Evolutionary conservation across 2,797 vertebrate species (phyloP).

Genomic region (Dendrocincla fuliginosa): DNA sequence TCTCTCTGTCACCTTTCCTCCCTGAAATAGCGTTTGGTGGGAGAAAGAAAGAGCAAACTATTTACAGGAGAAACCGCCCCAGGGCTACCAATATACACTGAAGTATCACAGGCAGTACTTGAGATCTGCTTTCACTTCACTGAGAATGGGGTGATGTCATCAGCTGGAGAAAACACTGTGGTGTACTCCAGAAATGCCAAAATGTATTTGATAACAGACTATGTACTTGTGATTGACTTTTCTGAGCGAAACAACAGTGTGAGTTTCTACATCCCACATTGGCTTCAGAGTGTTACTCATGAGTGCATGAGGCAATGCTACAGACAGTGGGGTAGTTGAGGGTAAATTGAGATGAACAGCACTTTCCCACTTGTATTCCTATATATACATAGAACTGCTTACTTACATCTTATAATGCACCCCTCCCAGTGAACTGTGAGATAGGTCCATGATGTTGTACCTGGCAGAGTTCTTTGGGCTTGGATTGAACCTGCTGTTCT

Average conservation of each 20-base stretch:
- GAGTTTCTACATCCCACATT: neutral
- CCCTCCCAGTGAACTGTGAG: neutral
- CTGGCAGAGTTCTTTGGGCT: neutral
- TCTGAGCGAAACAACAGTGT: neutral
- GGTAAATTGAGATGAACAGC: neutral
- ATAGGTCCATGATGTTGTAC: neutral
- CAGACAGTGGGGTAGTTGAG: neutral
- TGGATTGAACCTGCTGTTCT: constrained; percentile 33
- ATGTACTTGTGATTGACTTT: neutral
- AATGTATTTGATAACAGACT: neutral
- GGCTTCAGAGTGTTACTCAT: neutral
- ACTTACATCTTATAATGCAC: neutral
- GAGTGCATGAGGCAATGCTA: neutral
- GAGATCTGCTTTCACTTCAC: neutral
- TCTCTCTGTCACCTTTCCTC: neutral
- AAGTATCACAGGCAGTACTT: neutral
- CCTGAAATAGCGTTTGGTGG: neutral
- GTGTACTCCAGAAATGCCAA: neutral
- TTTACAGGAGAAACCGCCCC: neutral
- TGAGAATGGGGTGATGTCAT: fast-evolving
- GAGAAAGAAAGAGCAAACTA: neutral
- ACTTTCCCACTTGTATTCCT: neutral
- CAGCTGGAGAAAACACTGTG: neutral
- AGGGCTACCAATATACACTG: neutral
- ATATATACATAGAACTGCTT: neutral